These are phyloP conservation scores for Teinopalpus imperialis DNA, from an alignment of 2,888 invertebrate species.

Conservation along the genomic window DNA sequence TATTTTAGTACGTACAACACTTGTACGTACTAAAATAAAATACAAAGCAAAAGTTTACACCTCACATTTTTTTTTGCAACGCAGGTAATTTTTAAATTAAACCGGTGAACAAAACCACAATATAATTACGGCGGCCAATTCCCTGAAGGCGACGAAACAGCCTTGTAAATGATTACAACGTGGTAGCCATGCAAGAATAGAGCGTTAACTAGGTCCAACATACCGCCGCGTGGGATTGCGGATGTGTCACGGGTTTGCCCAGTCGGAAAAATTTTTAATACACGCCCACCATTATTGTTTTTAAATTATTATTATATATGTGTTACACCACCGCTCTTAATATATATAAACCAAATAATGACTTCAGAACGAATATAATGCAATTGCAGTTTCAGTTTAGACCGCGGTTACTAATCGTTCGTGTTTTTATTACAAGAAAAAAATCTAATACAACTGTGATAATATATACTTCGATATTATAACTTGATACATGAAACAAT, in stretches of 20 bases:
- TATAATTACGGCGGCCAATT: conserved; percentile 20
- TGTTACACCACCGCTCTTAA: not conserved
- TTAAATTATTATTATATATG: conserved; percentile 32
- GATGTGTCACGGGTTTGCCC: conserved; percentile 65
- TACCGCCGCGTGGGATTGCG: conserved; percentile 55
- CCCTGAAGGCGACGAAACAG: conserved; percentile 22
- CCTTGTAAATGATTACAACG: conserved; percentile 23
- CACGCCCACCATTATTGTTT: conserved; percentile 40
- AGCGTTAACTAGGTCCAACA: conserved; percentile 16
- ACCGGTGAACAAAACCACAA: conserved; percentile 7
- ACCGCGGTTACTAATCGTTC: no score
- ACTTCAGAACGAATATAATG: not conserved
- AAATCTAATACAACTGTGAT: no score
- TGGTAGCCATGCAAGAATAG: not conserved
- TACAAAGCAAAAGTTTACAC: no score
- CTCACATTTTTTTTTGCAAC: conserved; percentile 7
- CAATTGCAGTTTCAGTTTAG: no score
- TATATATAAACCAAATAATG: conserved; percentile 3
- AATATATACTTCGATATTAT: no score
- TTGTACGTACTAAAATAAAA: no score
- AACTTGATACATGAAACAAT: no score
- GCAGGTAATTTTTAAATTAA: conserved; percentile 18
- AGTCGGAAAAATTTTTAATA: conserved; percentile 55
- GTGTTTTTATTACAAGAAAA: no score
- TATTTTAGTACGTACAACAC: no score